Evolutionary conservation across 2,113 vertebrate genomes (phyloP).

Genomic region (Ameiurus melas): DNA sequence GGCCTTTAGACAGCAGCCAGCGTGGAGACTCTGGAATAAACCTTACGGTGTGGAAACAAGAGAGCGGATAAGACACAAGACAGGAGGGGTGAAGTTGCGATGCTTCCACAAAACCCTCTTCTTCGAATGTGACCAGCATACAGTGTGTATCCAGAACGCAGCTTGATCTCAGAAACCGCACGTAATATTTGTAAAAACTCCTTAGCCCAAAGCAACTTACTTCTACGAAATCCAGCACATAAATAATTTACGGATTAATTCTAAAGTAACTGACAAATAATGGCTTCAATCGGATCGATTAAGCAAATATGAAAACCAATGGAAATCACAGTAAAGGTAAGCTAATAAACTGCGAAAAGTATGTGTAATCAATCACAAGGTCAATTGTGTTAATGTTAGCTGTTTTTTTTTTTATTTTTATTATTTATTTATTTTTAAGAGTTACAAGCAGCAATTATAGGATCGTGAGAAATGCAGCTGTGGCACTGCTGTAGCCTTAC

Average conservation of each 20-base stretch:
- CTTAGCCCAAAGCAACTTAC: neutral
- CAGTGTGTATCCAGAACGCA: neutral
- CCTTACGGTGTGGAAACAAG: constrained; percentile 40
- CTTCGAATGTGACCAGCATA: neutral
- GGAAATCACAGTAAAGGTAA: neutral
- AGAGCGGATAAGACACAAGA: neutral
- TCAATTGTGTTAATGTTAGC: neutral
- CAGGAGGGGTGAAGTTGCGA: neutral
- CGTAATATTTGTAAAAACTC: neutral
- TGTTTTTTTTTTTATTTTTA: too few species aligned
- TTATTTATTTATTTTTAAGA: neutral
- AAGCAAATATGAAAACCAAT: neutral
- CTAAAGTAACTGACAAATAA: neutral
- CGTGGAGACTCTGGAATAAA: constrained; percentile 65
- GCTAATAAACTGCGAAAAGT: neutral
- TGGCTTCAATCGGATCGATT: neutral
- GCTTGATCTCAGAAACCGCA: neutral
- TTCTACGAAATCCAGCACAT: neutral
- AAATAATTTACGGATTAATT: neutral
- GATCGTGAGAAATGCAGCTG: neutral
- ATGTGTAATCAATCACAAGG: neutral
- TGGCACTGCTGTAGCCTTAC: constrained; percentile 45
- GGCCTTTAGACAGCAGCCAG: constrained; percentile 61
- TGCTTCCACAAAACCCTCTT: neutral
- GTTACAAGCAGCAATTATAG: neutral